Evolutionary conservation across 2,888 invertebrate genomes (phyloP), one percentile per base, ranked within the genome.

Genomic region (Tinea pellionella): DNA sequence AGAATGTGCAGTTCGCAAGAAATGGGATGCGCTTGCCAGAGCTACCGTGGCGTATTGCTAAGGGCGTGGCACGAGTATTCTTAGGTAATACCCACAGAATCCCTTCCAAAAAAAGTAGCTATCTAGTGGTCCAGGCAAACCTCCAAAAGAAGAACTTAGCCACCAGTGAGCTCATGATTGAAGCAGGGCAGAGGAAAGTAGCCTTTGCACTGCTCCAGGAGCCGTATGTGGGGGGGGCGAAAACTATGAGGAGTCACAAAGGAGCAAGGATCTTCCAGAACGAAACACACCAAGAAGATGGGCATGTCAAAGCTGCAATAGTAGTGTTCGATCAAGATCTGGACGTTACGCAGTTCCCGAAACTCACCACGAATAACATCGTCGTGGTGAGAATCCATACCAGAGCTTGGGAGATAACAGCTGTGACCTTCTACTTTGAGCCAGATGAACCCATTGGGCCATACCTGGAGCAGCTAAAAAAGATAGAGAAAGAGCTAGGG

Each of bases 341-440:
- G 0, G 57, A 60, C 1, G 42, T 61, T 0, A 32, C 30, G 2
- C 51, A 41, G 11, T 41, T 18, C 24, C 61, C 63, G 15, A 13
- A 51, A 3, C 37, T 59, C n/a, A 43, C 30, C 37, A 59, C 61
- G 2, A 15, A 53, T 1, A 62, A 61, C 43, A 57, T 61, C 30
- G 56, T 15, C 0, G 59, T 51, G 32, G 61, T 53, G 29, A 30
- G 16, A 11, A 32, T 63, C 12, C 29, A 9, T 0, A 61, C 55
- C 2, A 19, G 41, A 0, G 32, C 53, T 2, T 47, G 60, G 43
- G n/a, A 32, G n/a, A 24, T 62, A 7, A 16, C 16, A 1, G 41
- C 51, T 0, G 43, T 62, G 1, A 62, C 62, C 0, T 19, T 60
- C 1, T 62, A 62, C 57, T 61, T 62, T 12, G 63, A 63, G 29